These are phyloP conservation scores for Neostethus bicornis DNA, from an alignment of 2,797 vertebrate species.

Conservation along the genomic window DNA sequence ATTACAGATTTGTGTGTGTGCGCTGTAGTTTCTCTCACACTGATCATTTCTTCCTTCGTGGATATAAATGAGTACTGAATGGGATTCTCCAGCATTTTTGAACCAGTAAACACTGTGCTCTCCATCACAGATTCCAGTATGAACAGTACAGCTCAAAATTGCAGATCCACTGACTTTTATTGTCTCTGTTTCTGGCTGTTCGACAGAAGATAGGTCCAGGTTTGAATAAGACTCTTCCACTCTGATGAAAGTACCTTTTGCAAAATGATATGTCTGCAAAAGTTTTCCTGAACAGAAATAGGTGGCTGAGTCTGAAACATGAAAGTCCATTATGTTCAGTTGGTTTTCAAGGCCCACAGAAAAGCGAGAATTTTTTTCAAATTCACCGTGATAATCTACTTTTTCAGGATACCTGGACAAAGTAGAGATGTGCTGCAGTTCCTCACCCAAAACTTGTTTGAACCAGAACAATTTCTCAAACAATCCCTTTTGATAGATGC, in stretches of 20 bases:
- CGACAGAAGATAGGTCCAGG: constrained; percentile 14
- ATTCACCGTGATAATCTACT: constrained; percentile 9
- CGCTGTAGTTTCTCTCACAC: constrained; percentile 33
- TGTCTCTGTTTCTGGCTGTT: constrained; percentile 20
- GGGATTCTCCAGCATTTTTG: constrained; percentile 29
- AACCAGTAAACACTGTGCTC: constrained; percentile 58
- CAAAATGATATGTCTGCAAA: constrained; percentile 13
- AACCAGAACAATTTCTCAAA: constrained; percentile 33
- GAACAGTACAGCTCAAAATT: constrained; percentile 45
- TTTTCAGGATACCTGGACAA: constrained; percentile 14
- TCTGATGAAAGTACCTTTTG: not conserved
- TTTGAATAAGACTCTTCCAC: constrained; percentile 17
- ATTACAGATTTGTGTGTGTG: constrained; percentile 31
- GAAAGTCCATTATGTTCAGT: constrained; percentile 15
- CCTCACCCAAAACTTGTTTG: constrained; percentile 27
- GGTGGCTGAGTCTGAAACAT: constrained; percentile 32
- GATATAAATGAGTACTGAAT: constrained; percentile 48
- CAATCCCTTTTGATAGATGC: constrained; percentile 2
- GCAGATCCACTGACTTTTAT: constrained; percentile 9
- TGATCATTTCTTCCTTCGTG: constrained; percentile 19
- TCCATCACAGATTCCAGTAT: constrained; percentile 42
- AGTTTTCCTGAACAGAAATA: constrained; percentile 38
- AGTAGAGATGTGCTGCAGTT: constrained; percentile 20
- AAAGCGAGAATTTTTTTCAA: constrained; percentile 18
- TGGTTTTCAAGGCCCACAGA: not conserved